Base-by-base conservation (phyloP, 2,888 invertebrate species). In the Hydraecia micacea region DNA sequence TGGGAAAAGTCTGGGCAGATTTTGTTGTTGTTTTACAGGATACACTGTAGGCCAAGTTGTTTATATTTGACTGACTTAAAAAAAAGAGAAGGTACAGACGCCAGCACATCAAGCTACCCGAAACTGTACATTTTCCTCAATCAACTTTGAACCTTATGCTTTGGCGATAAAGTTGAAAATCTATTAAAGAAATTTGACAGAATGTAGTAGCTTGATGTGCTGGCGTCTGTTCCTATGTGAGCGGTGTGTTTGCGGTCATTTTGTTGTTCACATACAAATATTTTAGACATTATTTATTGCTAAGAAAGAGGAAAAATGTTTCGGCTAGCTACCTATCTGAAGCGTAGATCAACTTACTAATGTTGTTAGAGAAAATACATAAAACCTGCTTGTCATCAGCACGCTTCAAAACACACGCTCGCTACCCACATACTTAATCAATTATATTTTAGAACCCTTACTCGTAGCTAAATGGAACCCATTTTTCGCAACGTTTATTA, bases 381-480 rank as follows among this genome's bases (percentile, higher is more conserved):
- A 36, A 75, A 25, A 52, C 18, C 28, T 39, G 62, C 32, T 52
- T 67, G 28, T 18, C 36, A 36, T 36, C 11, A n/a, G n/a, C n/a
- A 67, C 21, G 9, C 49, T 77, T 67, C 46, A 32, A 49, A 65
- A 39, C 25, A 65, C 15, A 18, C n/a, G 28, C 25, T 46, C 21
- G 15, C n/a, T 28, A 25, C 2, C 1, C 28, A 67, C 25, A 8
- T 66, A 73, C 42, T 75, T 66, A 80, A 25, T 60, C 9, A 52
- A 62, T 55, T 36, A 18, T 69, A 81, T 58, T 74, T 65, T 15
- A 60, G 15, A 32, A 60, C 42, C 63, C 25, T 21, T 46, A 39
- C 39, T 39, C 39, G 0, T 9, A 18, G 52, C 18, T 66, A 62
- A 81, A 62, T 52, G 52, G 13, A 60, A 18, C 36, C 69, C 11